These are phyloP conservation scores for Pantherophis guttatus DNA, from an alignment of 2,113 vertebrate species.

Conservation along the genomic window DNA sequence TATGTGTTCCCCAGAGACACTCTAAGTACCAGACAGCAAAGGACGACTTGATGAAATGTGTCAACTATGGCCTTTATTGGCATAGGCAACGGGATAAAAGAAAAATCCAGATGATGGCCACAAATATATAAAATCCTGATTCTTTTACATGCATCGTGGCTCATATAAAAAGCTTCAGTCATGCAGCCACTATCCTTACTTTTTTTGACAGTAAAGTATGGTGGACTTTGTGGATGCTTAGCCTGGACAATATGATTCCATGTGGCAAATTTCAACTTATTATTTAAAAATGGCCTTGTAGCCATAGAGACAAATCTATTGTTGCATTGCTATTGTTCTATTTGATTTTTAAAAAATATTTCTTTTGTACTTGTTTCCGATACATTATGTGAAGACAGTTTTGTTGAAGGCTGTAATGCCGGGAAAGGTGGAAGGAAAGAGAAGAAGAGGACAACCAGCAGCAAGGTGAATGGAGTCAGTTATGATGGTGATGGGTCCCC, in stretches of 20 bases:
- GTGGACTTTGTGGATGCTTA: not conserved
- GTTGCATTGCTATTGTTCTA: not conserved
- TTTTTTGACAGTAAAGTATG: not conserved
- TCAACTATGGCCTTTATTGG: not conserved
- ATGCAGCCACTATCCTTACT: not conserved
- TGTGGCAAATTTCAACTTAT: not conserved
- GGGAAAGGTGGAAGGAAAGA: not conserved
- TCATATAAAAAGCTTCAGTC: not conserved
- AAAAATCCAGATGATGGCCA: not conserved
- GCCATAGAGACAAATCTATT: not conserved
- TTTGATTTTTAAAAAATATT: not conserved
- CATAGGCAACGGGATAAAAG: not conserved
- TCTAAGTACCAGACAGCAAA: not conserved
- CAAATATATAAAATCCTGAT: not conserved
- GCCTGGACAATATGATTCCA: not conserved
- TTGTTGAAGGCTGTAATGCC: not conserved
- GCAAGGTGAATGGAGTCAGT: not conserved
- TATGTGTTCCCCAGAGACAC: not conserved
- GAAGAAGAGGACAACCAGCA: not conserved
- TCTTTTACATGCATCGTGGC: not conserved
- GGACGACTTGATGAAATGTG: not conserved
- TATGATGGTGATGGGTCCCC: not conserved
- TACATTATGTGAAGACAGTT: not conserved
- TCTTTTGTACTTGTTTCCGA: not conserved
- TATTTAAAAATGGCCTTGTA: not conserved